A percentile compares a stretch with the other conserved stretches of the same genome.
These are phyloP conservation scores for Emesis furor DNA, from an alignment of 2,888 invertebrate genomes.

Conservation along the genomic window DNA sequence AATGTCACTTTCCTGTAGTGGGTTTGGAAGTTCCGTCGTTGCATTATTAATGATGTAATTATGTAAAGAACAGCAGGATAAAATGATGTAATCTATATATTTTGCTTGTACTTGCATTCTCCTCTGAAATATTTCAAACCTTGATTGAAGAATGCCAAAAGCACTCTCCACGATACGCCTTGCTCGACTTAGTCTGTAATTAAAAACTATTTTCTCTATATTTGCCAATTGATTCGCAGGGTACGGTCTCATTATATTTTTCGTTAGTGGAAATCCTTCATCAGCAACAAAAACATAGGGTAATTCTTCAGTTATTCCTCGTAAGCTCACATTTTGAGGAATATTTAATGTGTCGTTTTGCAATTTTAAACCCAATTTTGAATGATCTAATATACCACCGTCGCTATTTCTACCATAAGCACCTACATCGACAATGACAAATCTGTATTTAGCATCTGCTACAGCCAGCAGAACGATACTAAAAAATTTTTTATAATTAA, in stretches of 20 bases:
- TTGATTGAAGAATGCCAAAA: conserved; percentile 42
- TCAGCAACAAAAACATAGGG: conserved; percentile 20
- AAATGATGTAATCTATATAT: conserved; percentile 19
- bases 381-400: conserved; percentile 47
- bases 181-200: conserved; percentile 46
- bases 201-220: conserved; percentile 26
- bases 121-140: conserved; percentile 43
- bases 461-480: conserved; percentile 65
- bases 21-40: conserved; percentile 30
- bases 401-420: conserved; percentile 59
- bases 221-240: conserved; percentile 48
- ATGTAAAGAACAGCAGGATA: conserved; percentile 23
- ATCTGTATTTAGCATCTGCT: conserved; percentile 56
- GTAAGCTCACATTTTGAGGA: conserved; percentile 22
- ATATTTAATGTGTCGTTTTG: conserved; percentile 32
- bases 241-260: conserved; percentile 63
- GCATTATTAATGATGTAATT: conserved; percentile 26
- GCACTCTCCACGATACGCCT: conserved; percentile 44
- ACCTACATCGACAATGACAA: conserved; percentile 58
- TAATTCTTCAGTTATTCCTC: conserved; percentile 22
- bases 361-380: conserved; percentile 36
- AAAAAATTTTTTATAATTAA: conserved; percentile 64
- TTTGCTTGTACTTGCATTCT: conserved; percentile 42
- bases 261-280: conserved; percentile 20
- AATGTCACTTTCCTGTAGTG: conserved; percentile 45